Evolutionary conservation across 2,113 vertebrate species (phyloP).

Genomic region (Pangasianodon gigas): DNA sequence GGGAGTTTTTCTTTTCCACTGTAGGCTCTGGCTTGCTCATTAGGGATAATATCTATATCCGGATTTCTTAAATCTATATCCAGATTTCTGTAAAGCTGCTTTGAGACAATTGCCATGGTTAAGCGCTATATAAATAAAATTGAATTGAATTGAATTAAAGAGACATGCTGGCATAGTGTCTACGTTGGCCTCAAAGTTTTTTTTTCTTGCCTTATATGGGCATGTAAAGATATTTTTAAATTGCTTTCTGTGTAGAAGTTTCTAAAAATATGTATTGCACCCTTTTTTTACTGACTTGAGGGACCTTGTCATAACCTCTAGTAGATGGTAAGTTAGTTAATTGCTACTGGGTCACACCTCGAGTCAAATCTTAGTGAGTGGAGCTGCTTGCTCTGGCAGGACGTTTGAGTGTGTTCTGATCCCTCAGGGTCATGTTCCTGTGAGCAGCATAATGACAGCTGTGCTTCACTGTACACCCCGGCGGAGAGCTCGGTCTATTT

Average conservation of each 20-base stretch:
- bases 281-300: not conserved
- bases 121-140: too few species aligned
- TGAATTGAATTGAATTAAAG: too few species aligned
- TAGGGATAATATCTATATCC: not conserved
- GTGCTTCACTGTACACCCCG: not conserved
- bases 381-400: not conserved
- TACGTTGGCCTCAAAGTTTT: not conserved
- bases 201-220: too few species aligned
- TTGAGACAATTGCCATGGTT: too few species aligned
- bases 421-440: slow-evolving; percentile 3
- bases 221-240: not conserved
- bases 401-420: not conserved
- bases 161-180: not conserved
- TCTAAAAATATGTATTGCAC: not conserved
- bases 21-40: not conserved
- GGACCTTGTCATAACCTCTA: not conserved
- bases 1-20: not conserved
- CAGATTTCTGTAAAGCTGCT: too few species aligned
- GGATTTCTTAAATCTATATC: too few species aligned
- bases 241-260: not conserved
- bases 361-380: not conserved
- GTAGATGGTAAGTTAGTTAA: not conserved
- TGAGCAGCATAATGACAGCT: not conserved
- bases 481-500: not conserved
- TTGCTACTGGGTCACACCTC: not conserved